A percentile compares a stretch with the other conserved stretches of the same genome.
Conservation (phyloP, 2,797 vertebrate genomes). For the Eidolon dupreanum region DNA sequence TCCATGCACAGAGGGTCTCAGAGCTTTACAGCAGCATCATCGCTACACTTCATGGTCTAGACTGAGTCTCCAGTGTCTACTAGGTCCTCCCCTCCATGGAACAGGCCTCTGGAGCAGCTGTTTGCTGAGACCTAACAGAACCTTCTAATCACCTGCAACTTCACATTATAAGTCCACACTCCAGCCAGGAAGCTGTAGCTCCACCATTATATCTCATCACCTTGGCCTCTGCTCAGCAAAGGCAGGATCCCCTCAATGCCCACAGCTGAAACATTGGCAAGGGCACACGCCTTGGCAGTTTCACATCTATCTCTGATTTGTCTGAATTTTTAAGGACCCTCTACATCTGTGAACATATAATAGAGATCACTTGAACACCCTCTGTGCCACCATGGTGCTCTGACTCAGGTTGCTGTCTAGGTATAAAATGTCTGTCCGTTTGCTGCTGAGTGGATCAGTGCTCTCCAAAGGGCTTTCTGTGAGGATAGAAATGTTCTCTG, state of each 20-base stretch:
- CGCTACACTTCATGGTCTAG: neutral
- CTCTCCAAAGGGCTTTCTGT: neutral
- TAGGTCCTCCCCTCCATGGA: neutral
- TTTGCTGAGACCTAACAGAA: neutral
- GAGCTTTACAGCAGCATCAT: neutral
- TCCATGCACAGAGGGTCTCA: neutral
- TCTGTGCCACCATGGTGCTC: neutral
- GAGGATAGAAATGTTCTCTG: accelerated
- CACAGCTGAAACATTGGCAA: neutral
- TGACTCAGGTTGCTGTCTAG: too few relatives aligned
- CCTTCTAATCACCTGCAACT: too few relatives aligned
- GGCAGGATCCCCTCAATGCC: neutral
- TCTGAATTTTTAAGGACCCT: neutral
- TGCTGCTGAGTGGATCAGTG: accelerated
- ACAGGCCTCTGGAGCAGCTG: neutral
- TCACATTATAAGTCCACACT: neutral
- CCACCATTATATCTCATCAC: neutral
- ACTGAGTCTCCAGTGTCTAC: neutral
- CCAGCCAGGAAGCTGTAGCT: neutral
- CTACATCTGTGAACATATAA: neutral
- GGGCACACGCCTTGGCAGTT: accelerated
- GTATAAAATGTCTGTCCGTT: too few relatives aligned
- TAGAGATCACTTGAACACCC: accelerated
- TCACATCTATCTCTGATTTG: neutral
- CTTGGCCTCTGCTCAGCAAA: neutral